Base-by-base conservation (phyloP, 2,888 invertebrate species). In the Quadriops clusia region DNA sequence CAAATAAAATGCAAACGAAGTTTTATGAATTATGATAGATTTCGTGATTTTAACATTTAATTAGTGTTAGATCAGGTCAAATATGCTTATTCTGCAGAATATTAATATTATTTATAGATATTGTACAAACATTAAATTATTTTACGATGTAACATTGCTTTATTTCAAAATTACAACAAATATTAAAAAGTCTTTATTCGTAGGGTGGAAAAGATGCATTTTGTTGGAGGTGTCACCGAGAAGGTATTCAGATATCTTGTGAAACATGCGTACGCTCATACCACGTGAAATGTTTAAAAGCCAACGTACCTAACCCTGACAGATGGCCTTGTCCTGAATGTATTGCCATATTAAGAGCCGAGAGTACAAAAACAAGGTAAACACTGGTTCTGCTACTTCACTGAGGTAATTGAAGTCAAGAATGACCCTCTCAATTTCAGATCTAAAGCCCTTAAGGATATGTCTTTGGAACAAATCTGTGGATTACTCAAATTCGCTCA, bases 311-410 rank as follows among this genome's bases (percentile, higher is more conserved):
- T 2, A 57, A 63, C 26, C 64, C 52, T 45, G 62, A 64, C 49
- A 72, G 69, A 53, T 90, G 89, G 87, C 75, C 82, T 27, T 94
- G 94, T 53, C 81, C 84, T 0, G 93, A 93, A 57, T 95, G 94
- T 56, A 66, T 77, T 39, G 58, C 67, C 5, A 70, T 83, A 28
- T 63, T 84, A 39, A 70, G 72, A 45, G 79, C 81, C 5, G 82
- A 83, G 56, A 76, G 74, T 51, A 71, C 73, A 3, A 76, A 76
- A 45, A 72, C 74, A 18, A 74, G 78, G 75, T 74, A 54, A 54
- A 34, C 18, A 18, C 18, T 6, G 18, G 18, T 18, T 18, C 30
- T 22, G n/a, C 17, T 17, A 8, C 9, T 3, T n/a, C 6, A 5
- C n/a, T 7, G 10, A 9, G 6, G 4, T 25, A 14, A n/a, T 28